Percentiles rank a stretch among this genome's conserved stretches.
These are phyloP conservation scores for Andrena bucephala DNA, from an alignment of 2,888 invertebrate genomes.

Conservation along the genomic window DNA sequence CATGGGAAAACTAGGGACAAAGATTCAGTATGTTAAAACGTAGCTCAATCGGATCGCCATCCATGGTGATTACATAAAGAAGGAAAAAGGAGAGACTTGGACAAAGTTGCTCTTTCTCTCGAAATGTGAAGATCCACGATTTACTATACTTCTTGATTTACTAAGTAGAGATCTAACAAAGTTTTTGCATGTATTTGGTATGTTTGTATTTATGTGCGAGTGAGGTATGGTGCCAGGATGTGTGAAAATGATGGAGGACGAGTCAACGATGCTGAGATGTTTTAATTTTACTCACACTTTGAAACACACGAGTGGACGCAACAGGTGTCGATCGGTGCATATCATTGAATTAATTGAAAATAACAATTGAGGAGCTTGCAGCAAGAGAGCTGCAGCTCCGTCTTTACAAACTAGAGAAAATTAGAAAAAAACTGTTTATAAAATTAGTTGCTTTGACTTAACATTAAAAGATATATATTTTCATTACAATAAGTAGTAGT, in stretches of 20 bases:
- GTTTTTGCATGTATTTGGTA: constrained; percentile 46
- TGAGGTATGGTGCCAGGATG: constrained; percentile 14
- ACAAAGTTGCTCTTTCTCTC: neutral
- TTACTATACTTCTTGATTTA: neutral
- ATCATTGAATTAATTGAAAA: neutral
- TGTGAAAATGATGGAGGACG: constrained; percentile 16
- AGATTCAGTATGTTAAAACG: constrained; percentile 11
- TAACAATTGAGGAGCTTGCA: neutral
- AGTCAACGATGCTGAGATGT: constrained; percentile 7
- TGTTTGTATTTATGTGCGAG: constrained; percentile 66
- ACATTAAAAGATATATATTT: too few species aligned
- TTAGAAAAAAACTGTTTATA: too few species aligned
- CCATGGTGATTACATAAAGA: neutral
- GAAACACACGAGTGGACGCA: neutral
- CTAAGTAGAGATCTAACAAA: neutral
- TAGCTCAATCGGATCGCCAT: constrained; percentile 17
- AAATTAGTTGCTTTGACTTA: too few species aligned
- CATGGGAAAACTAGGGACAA: constrained; percentile 26
- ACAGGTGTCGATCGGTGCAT: neutral
- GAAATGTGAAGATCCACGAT: neutral
- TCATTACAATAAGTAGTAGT: too few species aligned
- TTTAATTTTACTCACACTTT: neutral
- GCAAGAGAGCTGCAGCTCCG: too few species aligned
- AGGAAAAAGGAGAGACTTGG: neutral
- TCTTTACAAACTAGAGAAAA: too few species aligned